Conservation (phyloP, 2,888 invertebrate species). For the Leucoptera coffeella region DNA sequence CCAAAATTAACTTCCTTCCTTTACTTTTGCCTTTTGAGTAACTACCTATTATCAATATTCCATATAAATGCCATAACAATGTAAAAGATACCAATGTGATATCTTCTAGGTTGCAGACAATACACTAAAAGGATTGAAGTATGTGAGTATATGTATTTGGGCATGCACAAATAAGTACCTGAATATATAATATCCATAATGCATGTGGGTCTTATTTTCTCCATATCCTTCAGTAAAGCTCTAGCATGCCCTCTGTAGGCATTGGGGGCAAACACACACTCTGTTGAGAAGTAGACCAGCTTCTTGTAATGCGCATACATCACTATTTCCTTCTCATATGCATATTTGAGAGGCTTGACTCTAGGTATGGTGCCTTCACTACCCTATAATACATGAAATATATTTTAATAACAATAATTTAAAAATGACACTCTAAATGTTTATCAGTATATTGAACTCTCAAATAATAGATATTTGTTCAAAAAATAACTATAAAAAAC, state of each 20-base stretch:
- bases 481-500: too few relatives aligned
- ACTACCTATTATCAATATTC: too few relatives aligned
- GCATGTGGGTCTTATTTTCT: constrained; percentile 83
- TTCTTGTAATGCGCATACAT: constrained; percentile 98
- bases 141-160: too few relatives aligned
- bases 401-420: too few relatives aligned
- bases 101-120: too few relatives aligned
- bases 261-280: constrained; percentile 97
- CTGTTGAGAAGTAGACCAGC: constrained; percentile 95
- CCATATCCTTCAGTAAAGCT: constrained; percentile 88
- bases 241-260: constrained; percentile 93
- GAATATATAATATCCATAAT: constrained; percentile 93
- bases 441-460: too few relatives aligned
- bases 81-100: too few relatives aligned
- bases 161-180: constrained; percentile 46
- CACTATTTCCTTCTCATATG: constrained; percentile 98
- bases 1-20: too few relatives aligned
- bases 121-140: too few relatives aligned
- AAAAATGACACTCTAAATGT: too few relatives aligned
- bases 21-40: too few relatives aligned
- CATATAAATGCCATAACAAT: not conserved
- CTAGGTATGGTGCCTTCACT: constrained; percentile 80
- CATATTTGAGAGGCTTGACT: constrained; percentile 94
- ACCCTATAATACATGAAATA: constrained; percentile 41
- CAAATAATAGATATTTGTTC: not conserved